phyloP scores from a whole-genome alignment of 2,113 vertebrate genomes.

The Coracopsis vasa region DNA sequence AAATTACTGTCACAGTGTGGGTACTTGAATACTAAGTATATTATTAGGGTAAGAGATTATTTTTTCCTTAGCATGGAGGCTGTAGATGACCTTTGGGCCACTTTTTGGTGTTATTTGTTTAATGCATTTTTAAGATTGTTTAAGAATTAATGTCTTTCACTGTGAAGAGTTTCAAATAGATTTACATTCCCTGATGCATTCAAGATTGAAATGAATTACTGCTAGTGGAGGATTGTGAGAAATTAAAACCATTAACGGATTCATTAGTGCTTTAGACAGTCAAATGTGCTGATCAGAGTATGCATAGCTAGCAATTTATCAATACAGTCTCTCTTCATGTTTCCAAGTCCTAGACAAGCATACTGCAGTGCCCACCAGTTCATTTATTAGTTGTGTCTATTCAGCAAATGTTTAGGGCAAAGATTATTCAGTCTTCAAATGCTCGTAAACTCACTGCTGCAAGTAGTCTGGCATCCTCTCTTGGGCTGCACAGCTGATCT shows the following conservation, averaged over 20 bases:
- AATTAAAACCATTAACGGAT: constrained; percentile 2
- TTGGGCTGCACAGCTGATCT: not conserved
- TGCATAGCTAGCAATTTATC: not conserved
- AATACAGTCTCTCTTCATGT: not conserved
- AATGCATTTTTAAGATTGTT: constrained; percentile 13
- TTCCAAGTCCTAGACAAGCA: not conserved
- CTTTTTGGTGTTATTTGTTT: not conserved
- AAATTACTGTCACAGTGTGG: not conserved
- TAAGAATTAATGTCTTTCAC: not conserved
- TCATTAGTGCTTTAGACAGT: constrained; percentile 26
- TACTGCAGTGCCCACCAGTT: not conserved
- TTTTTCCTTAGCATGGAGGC: not conserved
- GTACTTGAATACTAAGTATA: not conserved
- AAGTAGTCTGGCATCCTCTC: not conserved
- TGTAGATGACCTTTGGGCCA: not conserved
- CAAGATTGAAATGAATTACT: constrained; percentile 25
- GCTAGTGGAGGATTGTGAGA: not conserved
- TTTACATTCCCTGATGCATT: constrained; percentile 5
- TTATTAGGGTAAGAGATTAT: not conserved
- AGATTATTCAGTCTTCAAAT: not conserved
- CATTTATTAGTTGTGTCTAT: not conserved
- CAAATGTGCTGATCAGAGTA: constrained; percentile 9
- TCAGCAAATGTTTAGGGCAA: not conserved
- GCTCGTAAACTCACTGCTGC: not conserved
- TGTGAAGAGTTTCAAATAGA: constrained; percentile 10